phyloP scores from a whole-genome alignment of 2,888 invertebrate species.

The Rotaria magnacalcarata region DNA sequence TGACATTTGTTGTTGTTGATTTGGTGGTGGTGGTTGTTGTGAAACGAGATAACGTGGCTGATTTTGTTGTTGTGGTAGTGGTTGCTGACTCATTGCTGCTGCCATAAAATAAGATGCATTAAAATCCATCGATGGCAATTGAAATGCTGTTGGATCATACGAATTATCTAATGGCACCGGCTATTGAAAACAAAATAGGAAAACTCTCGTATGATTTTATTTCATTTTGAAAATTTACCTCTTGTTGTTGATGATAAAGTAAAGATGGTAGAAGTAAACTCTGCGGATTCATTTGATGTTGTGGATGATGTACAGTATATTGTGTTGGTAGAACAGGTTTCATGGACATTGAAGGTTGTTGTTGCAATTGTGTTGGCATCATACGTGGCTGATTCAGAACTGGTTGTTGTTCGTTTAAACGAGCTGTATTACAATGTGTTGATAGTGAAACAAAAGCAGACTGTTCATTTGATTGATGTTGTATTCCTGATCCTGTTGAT shows the following conservation, averaged over 20 bases:
- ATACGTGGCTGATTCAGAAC: background rate
- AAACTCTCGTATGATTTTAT: too few species aligned
- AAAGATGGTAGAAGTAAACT: background rate
- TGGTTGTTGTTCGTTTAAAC: background rate
- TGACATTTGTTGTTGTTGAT: background rate
- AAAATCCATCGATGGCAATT: background rate
- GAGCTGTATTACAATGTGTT: background rate
- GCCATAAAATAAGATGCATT: background rate
- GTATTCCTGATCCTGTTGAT: background rate
- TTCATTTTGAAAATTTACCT: background rate
- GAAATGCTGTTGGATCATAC: background rate
- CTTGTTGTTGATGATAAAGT: background rate
- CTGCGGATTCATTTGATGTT: background rate
- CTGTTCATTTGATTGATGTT: background rate
- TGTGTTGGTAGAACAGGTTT: background rate
- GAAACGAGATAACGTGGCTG: background rate
- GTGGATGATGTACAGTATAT: background rate
- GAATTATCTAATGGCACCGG: background rate
- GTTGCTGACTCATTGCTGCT: background rate
- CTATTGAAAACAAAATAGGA: background rate
- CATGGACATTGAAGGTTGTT: background rate
- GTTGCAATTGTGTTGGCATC: background rate
- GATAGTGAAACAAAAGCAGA: background rate
- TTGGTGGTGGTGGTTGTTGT: background rate
- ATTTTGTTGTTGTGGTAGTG: conserved; percentile 26